phyloP scores from a whole-genome alignment of 2,113 vertebrate species.

The Nothoprocta perdicaria region DNA sequence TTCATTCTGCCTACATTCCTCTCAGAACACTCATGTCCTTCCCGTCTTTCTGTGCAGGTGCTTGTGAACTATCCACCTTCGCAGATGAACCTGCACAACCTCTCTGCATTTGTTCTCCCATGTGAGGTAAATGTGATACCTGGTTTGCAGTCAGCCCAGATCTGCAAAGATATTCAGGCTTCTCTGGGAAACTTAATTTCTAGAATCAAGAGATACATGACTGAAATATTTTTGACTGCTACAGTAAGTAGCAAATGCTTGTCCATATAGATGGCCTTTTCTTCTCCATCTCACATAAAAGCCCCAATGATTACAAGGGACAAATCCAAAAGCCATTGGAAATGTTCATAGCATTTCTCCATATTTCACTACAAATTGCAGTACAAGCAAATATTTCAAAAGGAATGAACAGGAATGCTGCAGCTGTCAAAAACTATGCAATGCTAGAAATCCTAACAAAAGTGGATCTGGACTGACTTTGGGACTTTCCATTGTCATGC shows the following conservation, averaged over 20 bases:
- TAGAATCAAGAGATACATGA: neutral
- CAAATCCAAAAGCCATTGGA: neutral
- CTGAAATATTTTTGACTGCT: constrained; percentile 1
- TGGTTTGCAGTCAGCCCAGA: neutral
- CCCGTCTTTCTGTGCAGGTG: neutral
- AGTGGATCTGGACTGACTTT: neutral
- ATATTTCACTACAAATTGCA: neutral
- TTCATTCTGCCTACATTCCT: neutral
- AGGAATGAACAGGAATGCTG: neutral
- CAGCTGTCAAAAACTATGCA: neutral
- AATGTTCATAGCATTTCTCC: neutral
- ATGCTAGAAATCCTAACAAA: neutral
- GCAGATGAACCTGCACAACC: neutral
- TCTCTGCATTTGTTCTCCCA: neutral
- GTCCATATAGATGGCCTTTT: neutral
- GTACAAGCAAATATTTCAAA: neutral
- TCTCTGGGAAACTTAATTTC: constrained; percentile 10
- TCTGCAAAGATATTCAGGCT: neutral
- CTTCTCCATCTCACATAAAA: neutral
- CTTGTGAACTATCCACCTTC: neutral
- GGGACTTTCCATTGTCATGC: neutral
- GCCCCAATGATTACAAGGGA: fast-evolving
- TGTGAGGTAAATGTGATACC: fast-evolving
- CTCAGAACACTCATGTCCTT: neutral
- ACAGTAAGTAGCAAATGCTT: neutral